Percentiles rank a stretch among this genome's conserved stretches.
Conservation (phyloP, 1,140 invertebrate species). For the Atopsyche davidsoni region DNA sequence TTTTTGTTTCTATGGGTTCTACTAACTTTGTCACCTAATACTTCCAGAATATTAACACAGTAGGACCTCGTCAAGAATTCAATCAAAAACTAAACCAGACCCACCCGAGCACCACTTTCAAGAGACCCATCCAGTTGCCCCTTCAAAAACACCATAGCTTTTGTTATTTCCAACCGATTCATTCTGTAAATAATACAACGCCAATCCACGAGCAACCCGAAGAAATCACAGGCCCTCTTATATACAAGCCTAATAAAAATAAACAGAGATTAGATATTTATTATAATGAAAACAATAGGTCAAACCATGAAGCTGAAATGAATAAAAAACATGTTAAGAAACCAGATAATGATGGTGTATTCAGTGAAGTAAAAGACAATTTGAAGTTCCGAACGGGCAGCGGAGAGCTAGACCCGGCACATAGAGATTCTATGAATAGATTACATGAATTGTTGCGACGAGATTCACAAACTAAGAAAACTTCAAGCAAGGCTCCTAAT, state of each 20-base stretch:
- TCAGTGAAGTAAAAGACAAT: no score
- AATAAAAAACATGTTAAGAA: no score
- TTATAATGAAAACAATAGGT: slow-evolving; percentile 42
- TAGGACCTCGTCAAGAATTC: slow-evolving; percentile 39
- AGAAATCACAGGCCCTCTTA: slow-evolving; percentile 33
- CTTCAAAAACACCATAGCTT: slow-evolving; percentile 64
- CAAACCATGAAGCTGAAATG: slow-evolving; percentile 34
- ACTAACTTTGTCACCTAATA: no score
- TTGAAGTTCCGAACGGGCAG: slow-evolving; percentile 3
- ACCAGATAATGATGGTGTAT: no score
- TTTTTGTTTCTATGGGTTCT: no score
- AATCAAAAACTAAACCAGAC: slow-evolving; percentile 44
- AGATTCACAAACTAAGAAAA: slow-evolving; percentile 44
- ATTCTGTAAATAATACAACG: slow-evolving; percentile 32
- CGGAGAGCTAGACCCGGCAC: slow-evolving; percentile 45
- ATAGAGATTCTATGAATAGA: slow-evolving; percentile 46
- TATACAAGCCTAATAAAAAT: slow-evolving; percentile 37
- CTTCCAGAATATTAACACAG: slow-evolving; percentile 49
- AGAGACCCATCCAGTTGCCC: slow-evolving; percentile 54
- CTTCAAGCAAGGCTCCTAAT: slow-evolving; percentile 33
- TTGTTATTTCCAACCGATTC: slow-evolving; percentile 55
- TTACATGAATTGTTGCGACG: slow-evolving; percentile 43
- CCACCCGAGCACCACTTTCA: slow-evolving; percentile 39
- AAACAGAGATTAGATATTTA: slow-evolving; percentile 36
- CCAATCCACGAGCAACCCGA: slow-evolving; percentile 32